Percentiles rank a stretch among this genome's conserved stretches.
These are phyloP conservation scores for Sylvia borin DNA, from an alignment of 2,797 vertebrate genomes.

Conservation along the genomic window DNA sequence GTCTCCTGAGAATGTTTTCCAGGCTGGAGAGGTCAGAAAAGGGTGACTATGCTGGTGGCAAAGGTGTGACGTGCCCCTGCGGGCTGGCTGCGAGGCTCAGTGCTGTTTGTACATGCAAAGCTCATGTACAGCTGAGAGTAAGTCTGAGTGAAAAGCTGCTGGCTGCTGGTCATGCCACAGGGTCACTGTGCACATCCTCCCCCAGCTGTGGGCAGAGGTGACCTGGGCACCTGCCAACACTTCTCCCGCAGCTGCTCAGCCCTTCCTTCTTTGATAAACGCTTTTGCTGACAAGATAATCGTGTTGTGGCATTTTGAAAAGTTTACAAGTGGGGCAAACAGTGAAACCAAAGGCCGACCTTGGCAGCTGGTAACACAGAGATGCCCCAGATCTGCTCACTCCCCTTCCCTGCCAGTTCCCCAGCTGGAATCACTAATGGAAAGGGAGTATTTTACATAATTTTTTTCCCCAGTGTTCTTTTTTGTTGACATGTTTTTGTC, in stretches of 20 bases:
- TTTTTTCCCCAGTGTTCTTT: background rate
- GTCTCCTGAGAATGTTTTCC: no score
- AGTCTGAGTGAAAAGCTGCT: background rate
- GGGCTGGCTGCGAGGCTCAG: background rate
- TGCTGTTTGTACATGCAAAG: rapidly evolving
- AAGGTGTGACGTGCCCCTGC: background rate
- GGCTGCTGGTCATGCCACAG: rapidly evolving
- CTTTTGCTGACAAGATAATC: background rate
- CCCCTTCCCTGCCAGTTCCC: background rate
- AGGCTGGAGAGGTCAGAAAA: background rate
- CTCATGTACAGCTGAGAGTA: background rate
- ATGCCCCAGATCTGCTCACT: background rate
- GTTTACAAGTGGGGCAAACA: background rate
- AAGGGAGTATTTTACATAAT: background rate
- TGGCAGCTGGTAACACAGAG: background rate
- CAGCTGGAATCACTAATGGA: rapidly evolving
- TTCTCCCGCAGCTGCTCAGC: rapidly evolving
- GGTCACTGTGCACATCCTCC: background rate
- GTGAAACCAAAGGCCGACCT: background rate
- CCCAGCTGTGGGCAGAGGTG: background rate
- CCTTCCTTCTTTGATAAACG: background rate
- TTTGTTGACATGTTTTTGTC: background rate
- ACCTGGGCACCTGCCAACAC: background rate
- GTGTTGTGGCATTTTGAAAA: background rate
- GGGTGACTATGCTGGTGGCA: background rate